Evolutionary conservation across 2,888 invertebrate genomes (phyloP).

Genomic region (Acronicta leporina): DNA sequence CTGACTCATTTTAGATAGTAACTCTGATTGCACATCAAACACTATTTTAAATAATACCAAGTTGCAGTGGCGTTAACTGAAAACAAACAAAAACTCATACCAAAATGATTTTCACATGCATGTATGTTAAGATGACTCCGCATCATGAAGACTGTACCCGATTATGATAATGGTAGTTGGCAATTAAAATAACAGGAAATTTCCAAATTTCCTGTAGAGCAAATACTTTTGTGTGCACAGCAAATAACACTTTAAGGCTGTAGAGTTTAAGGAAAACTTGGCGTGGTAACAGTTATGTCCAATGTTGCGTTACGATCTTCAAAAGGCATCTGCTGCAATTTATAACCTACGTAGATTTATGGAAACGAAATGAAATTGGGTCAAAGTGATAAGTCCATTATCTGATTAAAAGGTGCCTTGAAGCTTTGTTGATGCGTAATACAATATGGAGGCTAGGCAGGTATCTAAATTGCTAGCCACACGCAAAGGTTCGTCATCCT

Average conservation of each 20-base stretch:
- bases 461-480: conserved; percentile 56
- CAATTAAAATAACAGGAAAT: conserved; percentile 4
- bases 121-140: not conserved
- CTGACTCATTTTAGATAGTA: not conserved
- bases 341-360: conserved; percentile 55
- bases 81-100: conserved; percentile 6
- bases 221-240: too few relatives aligned
- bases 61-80: not conserved
- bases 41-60: too few relatives aligned
- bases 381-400: conserved; percentile 66
- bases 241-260: conserved; percentile 14
- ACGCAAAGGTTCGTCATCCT: conserved; percentile 54
- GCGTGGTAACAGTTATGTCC: conserved; percentile 8
- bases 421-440: conserved; percentile 59
- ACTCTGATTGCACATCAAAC: not conserved
- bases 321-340: conserved; percentile 49
- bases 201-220: too few relatives aligned
- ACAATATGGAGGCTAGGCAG: conserved; percentile 49
- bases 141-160: too few relatives aligned
- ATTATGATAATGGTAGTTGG: conserved; percentile 3
- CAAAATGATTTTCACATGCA: conserved; percentile 14
- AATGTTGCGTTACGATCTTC: conserved; percentile 34
- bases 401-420: conserved; percentile 62
- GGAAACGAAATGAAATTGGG: conserved; percentile 61
- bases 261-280: conserved; percentile 23